Evolutionary conservation across 2,888 invertebrate genomes (phyloP).

Genomic region (Polyploca ridens): DNA sequence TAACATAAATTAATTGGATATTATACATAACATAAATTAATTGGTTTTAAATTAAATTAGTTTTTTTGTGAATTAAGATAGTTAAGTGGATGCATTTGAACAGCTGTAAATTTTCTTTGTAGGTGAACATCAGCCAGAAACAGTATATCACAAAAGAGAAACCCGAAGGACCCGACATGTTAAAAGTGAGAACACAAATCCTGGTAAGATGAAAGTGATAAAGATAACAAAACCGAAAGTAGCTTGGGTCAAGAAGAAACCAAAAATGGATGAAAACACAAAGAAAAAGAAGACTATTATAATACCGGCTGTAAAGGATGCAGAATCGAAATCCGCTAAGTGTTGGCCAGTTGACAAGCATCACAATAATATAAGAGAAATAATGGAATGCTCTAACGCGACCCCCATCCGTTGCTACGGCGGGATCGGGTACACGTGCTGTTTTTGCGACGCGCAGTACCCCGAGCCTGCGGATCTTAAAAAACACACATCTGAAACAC

Average conservation of each 20-base stretch:
- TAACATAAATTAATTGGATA: no score
- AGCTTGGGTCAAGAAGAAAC: slow-evolving; percentile 16
- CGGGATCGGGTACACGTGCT: slow-evolving; percentile 51
- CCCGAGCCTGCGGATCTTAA: slow-evolving; percentile 50
- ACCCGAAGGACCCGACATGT: not conserved
- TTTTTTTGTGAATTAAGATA: no score
- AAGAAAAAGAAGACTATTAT: not conserved
- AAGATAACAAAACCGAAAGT: slow-evolving; percentile 6
- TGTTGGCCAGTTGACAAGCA: slow-evolving; percentile 26
- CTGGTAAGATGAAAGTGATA: slow-evolving; percentile 14
- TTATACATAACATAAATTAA: no score
- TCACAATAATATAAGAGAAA: slow-evolving; percentile 41
- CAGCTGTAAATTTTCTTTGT: slow-evolving; percentile 49
- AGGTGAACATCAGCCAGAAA: slow-evolving; percentile 41
- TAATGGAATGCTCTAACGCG: slow-evolving; percentile 53
- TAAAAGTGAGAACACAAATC: slow-evolving; percentile 27
- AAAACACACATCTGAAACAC: slow-evolving; percentile 43
- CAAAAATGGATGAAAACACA: not conserved
- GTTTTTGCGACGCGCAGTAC: slow-evolving; percentile 50
- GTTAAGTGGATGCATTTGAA: not conserved
- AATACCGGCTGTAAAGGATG: not conserved
- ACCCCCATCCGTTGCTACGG: slow-evolving; percentile 51
- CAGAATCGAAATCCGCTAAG: slow-evolving; percentile 15
- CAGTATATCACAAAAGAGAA: not conserved
- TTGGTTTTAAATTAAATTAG: no score